Percentiles rank a stretch among this genome's conserved stretches.
phyloP scores from a whole-genome alignment of 1,140 invertebrate species.

The Drosophila repleta region DNA sequence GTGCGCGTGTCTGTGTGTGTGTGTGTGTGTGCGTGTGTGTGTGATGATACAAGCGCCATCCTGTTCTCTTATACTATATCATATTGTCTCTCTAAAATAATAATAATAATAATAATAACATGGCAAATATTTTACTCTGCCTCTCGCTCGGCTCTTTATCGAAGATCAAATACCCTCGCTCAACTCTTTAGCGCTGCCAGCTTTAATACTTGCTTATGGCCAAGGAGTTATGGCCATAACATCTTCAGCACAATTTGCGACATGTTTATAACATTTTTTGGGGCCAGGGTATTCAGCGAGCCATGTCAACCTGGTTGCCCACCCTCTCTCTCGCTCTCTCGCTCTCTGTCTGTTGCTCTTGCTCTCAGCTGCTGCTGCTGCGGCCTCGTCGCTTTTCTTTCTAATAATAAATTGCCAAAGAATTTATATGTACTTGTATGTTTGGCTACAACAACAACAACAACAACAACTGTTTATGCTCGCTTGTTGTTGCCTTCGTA shows the following conservation, averaged over 20 bases:
- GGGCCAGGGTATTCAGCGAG: neutral
- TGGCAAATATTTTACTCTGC: conserved; percentile 60
- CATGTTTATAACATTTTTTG: too few species aligned
- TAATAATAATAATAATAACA: conserved; percentile 32
- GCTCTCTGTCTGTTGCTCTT: conserved; percentile 4
- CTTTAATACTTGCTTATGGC: too few species aligned
- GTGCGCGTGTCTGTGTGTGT: neutral
- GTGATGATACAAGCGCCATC: conserved; percentile 2
- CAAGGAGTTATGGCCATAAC: too few species aligned
- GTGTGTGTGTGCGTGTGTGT: conserved; percentile 5
- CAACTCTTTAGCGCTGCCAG: too few species aligned
- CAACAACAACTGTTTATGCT: conserved; percentile 20
- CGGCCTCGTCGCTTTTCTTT: conserved; percentile 61
- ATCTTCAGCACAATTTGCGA: too few species aligned
- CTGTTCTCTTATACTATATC: conserved; percentile 24
- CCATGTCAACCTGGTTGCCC: neutral
- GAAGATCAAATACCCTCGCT: conserved; percentile 1
- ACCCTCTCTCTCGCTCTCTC: neutral
- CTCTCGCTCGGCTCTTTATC: neutral
- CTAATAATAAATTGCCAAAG: conserved; percentile 80
- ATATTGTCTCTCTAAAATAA: conserved; percentile 66
- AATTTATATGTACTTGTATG: conserved; percentile 65
- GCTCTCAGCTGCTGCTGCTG: conserved; percentile 2
- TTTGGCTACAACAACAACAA: conserved; percentile 43
- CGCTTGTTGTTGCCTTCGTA: conserved; percentile 28